phyloP scores from a whole-genome alignment of 2,113 vertebrate genomes.

The Eleginops maclovinus region DNA sequence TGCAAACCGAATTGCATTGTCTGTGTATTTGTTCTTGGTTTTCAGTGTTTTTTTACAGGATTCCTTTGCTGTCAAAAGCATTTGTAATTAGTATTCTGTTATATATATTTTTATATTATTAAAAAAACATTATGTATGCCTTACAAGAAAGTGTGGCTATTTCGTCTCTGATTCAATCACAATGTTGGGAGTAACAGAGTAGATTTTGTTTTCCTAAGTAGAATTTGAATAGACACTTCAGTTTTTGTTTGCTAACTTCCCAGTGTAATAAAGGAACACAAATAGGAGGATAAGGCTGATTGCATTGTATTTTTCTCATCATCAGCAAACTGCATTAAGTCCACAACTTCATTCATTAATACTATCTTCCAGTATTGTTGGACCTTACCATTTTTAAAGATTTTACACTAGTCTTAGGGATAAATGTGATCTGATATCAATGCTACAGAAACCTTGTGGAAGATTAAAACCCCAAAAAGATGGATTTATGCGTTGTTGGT shows the following conservation, averaged over 20 bases:
- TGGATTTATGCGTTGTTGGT: not conserved
- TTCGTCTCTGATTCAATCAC: not conserved
- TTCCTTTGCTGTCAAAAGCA: not conserved
- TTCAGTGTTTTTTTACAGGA: not conserved
- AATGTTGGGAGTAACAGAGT: not conserved
- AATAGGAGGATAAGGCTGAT: not conserved
- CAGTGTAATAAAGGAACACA: not conserved
- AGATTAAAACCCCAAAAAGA: not conserved
- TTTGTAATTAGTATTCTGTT: not conserved
- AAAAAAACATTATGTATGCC: not conserved
- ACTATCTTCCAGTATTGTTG: not conserved
- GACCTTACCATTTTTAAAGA: not conserved
- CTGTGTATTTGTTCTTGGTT: slow-evolving; percentile 2
- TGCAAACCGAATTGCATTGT: not conserved
- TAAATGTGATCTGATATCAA: not conserved
- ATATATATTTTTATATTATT: not conserved
- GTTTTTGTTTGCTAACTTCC: not conserved
- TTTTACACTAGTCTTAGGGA: not conserved
- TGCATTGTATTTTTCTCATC: not conserved
- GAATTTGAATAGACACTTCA: not conserved
- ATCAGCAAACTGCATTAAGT: not conserved
- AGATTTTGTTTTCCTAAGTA: not conserved
- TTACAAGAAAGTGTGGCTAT: not conserved
- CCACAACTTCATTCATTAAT: not conserved
- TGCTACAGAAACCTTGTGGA: not conserved